Conservation (phyloP, 2,113 vertebrate species). For the Glaucomys volans region DNA sequence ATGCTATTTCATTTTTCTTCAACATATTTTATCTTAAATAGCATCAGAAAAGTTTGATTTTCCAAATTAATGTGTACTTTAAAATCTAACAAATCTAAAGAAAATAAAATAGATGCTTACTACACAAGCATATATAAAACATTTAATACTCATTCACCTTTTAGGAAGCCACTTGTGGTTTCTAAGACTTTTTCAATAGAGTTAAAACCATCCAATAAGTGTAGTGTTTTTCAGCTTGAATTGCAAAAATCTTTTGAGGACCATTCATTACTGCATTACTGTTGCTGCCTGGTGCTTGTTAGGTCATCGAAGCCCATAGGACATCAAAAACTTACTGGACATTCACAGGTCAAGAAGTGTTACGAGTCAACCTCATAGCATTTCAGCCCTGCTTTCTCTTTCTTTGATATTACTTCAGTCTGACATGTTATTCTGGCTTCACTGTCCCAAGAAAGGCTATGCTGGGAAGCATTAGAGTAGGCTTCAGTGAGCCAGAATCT, state of each 20-base stretch:
- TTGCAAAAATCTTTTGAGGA: constrained; percentile 81
- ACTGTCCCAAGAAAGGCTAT: constrained; percentile 87
- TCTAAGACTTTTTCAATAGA: constrained; percentile 74
- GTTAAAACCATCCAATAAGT: constrained; percentile 80
- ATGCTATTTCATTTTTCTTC: constrained; percentile 53
- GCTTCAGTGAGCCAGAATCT: constrained; percentile 94
- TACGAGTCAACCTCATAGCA: constrained; percentile 78
- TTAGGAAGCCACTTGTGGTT: constrained; percentile 82
- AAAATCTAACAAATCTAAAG: constrained; percentile 70
- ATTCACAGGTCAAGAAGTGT: constrained; percentile 84
- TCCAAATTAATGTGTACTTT: constrained; percentile 60
- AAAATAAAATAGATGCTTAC: constrained; percentile 44
- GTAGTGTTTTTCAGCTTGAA: constrained; percentile 84
- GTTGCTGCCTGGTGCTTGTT: constrained; percentile 80
- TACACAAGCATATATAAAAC: constrained; percentile 59
- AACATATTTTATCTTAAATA: constrained; percentile 32
- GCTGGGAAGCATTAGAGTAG: constrained; percentile 93
- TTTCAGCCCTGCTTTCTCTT: constrained; percentile 84
- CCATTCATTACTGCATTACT: constrained; percentile 74
- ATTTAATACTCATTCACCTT: constrained; percentile 73
- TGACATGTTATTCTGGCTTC: constrained; percentile 94
- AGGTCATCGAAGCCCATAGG: constrained; percentile 87
- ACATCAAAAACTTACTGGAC: constrained; percentile 86
- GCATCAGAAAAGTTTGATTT: constrained; percentile 53
- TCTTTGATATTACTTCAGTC: constrained; percentile 92